Percentiles rank a stretch among this genome's conserved stretches.
Evolutionary conservation across 2,113 vertebrate genomes (phyloP).

Genomic region (Xenus cinereus): DNA sequence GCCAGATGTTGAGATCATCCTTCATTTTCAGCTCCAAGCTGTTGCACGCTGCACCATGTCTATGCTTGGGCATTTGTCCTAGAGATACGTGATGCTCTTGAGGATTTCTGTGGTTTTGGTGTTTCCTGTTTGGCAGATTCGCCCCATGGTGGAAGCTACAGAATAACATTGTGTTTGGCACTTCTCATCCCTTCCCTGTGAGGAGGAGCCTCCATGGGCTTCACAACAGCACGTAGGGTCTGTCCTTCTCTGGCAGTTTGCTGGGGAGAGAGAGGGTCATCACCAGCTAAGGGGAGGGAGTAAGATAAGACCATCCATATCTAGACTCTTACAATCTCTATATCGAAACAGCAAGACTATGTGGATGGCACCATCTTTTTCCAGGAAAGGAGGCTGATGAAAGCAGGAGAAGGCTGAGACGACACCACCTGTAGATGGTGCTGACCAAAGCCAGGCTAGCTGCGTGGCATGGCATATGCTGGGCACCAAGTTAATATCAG

Average conservation of each 20-base stretch:
- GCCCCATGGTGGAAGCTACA: not conserved
- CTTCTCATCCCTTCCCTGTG: not conserved
- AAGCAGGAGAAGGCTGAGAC: not conserved
- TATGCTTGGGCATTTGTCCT: not conserved
- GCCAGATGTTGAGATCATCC: not conserved
- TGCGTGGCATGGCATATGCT: fast-evolving
- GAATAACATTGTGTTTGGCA: not conserved
- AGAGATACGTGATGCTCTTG: not conserved
- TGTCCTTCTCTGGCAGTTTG: not conserved
- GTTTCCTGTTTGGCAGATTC: not conserved
- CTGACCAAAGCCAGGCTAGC: not conserved
- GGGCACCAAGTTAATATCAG: fast-evolving
- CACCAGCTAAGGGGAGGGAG: not conserved
- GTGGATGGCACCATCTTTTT: not conserved
- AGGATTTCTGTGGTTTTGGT: not conserved
- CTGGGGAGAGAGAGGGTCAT: not conserved
- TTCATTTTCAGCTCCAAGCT: not conserved
- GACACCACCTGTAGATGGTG: not conserved
- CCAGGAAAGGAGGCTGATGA: not conserved
- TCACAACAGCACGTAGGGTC: fast-evolving
- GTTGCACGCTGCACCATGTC: not conserved
- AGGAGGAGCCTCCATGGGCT: not conserved
- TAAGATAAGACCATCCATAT: not conserved
- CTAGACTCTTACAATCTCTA: not conserved
- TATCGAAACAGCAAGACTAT: fast-evolving